Evolutionary conservation across 2,113 vertebrate species (phyloP).

Genomic region (Peromyscus californicus): DNA sequence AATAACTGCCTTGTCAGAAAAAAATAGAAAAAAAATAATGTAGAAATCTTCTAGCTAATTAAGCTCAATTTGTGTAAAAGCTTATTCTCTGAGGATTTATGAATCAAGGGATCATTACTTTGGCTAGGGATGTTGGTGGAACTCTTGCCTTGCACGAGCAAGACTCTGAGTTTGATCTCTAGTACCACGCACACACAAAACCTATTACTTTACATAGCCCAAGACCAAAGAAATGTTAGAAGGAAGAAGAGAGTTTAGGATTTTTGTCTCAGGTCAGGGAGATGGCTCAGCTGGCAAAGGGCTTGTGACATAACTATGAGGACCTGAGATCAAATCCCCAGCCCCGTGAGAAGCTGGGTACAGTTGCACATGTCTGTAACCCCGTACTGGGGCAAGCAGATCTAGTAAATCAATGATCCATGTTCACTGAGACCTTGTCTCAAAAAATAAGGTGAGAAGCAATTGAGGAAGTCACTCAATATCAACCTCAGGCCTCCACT

Average conservation of each 20-base stretch:
- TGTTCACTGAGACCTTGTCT: not conserved
- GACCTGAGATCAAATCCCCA: not conserved
- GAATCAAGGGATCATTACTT: conserved; percentile 31
- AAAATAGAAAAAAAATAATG: not conserved
- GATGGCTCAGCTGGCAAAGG: not conserved
- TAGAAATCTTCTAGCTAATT: conserved; percentile 24
- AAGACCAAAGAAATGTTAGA: conserved; percentile 31
- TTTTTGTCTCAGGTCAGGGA: not conserved
- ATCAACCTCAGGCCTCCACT: not conserved
- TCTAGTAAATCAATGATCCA: no score
- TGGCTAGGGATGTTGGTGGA: not conserved
- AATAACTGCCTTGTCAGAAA: conserved; percentile 1
- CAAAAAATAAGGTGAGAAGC: not conserved
- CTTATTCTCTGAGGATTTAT: conserved; percentile 49
- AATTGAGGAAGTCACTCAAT: no score
- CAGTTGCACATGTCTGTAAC: not conserved
- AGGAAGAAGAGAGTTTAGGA: conserved; percentile 13
- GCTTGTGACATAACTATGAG: not conserved
- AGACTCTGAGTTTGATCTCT: not conserved
- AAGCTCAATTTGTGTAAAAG: conserved; percentile 49
- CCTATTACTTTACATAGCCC: not conserved
- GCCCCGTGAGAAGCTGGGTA: not conserved
- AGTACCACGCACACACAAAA: not conserved
- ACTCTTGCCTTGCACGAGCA: no score
- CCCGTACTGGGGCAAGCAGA: not conserved